Evolutionary conservation across 2,113 vertebrate genomes (phyloP).

Genomic region (Rhizomys pruinosus): DNA sequence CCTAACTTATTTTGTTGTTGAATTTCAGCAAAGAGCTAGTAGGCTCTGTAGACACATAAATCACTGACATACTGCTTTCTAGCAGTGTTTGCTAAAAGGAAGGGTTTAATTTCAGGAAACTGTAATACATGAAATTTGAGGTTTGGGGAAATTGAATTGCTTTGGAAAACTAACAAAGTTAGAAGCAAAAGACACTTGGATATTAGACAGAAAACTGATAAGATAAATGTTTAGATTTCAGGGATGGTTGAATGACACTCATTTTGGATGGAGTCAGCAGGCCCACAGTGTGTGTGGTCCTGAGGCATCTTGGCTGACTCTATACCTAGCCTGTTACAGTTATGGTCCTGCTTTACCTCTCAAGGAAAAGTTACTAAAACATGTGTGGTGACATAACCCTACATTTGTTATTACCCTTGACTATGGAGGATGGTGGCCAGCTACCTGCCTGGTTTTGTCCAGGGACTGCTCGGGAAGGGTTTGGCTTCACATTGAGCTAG

Average conservation of each 20-base stretch:
- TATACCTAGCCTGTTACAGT: slow-evolving; percentile 15
- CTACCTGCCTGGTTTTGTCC: neutral
- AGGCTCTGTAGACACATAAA: neutral
- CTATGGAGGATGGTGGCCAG: slow-evolving; percentile 5
- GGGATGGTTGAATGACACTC: slow-evolving; percentile 59
- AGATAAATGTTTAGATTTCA: slow-evolving; percentile 75
- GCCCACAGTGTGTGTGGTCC: slow-evolving; percentile 70
- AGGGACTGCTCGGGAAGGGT: slow-evolving; percentile 30
- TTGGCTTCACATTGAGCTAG: neutral
- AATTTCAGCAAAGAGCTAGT: slow-evolving; percentile 46
- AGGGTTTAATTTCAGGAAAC: slow-evolving; percentile 55
- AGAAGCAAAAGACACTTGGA: slow-evolving; percentile 64
- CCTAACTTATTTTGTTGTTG: slow-evolving; percentile 43
- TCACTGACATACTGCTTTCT: neutral
- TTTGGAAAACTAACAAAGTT: slow-evolving; percentile 68
- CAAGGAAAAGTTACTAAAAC: slow-evolving; percentile 24
- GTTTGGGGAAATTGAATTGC: slow-evolving; percentile 56
- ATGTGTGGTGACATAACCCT: neutral
- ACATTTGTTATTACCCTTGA: slow-evolving; percentile 51
- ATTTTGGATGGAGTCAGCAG: slow-evolving; percentile 29
- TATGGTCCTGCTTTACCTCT: slow-evolving; percentile 52
- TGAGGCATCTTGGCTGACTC: neutral
- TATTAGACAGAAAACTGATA: slow-evolving; percentile 75
- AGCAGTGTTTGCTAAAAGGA: slow-evolving; percentile 23
- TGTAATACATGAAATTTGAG: slow-evolving; percentile 34